phyloP scores from a whole-genome alignment of 2,888 invertebrate species.

The Microplitis manilae region DNA sequence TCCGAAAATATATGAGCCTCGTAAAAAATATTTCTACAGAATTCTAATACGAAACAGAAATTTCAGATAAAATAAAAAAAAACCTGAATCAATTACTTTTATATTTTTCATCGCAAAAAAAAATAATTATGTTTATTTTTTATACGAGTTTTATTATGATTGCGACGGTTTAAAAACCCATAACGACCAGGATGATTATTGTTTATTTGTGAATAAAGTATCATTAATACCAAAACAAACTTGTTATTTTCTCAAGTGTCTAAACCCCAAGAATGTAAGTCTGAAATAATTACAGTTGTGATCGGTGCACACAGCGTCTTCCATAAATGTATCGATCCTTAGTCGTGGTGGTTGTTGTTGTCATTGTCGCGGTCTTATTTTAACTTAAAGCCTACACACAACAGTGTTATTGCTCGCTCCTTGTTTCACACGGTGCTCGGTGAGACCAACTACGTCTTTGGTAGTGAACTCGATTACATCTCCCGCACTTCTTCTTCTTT shows the following conservation, averaged over 20 bases:
- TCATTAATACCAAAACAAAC: constrained; percentile 3
- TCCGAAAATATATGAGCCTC: no score
- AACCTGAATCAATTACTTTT: no score
- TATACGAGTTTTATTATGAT: not conserved
- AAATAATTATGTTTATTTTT: not conserved
- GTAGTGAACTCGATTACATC: constrained; percentile 36
- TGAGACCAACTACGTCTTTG: constrained; percentile 31
- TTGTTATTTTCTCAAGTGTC: constrained; percentile 9
- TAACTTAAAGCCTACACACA: not conserved
- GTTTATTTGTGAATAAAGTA: constrained; percentile 1
- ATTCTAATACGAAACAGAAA: no score
- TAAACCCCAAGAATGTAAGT: constrained; percentile 15
- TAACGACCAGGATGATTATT: not conserved
- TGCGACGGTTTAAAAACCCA: not conserved
- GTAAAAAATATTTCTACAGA: no score
- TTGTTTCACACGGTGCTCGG: constrained; percentile 35
- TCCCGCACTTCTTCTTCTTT: constrained; percentile 7
- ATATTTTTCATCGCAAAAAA: not conserved
- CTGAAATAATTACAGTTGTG: constrained; percentile 55
- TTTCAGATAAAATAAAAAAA: no score
- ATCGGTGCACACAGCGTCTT: constrained; percentile 52
- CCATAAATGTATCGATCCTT: constrained; percentile 55
- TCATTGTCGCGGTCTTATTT: constrained; percentile 1
- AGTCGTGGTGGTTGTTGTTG: not conserved
- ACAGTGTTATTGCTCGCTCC: constrained; percentile 24